These are phyloP conservation scores for Mesorhabditis belari DNA, from an alignment of 2,888 invertebrate species.

Conservation along the genomic window DNA sequence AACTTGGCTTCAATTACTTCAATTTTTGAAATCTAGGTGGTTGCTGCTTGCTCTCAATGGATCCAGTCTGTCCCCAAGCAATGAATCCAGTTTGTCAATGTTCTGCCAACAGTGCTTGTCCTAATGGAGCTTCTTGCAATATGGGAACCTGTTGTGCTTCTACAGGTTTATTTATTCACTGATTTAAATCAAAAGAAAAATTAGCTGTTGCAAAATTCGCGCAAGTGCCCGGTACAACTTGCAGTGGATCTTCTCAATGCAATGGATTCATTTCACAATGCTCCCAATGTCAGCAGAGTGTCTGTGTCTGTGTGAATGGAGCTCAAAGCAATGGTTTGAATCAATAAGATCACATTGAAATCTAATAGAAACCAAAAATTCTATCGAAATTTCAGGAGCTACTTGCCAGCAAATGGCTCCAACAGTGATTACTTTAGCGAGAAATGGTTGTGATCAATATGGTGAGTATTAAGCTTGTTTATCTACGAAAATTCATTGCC, in stretches of 20 bases:
- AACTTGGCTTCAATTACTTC: too few relatives aligned
- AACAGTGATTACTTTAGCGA: conserved; percentile 29
- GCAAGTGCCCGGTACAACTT: conserved; percentile 40
- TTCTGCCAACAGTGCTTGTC: conserved; percentile 46
- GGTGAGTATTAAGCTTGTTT: conserved; percentile 35
- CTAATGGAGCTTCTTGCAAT: conserved; percentile 39
- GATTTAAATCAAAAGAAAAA: not conserved
- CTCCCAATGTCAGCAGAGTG: conserved; percentile 34
- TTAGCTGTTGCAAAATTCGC: not conserved
- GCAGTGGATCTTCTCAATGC: conserved; percentile 39
- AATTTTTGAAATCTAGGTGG: conserved; percentile 24
- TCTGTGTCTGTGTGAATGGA: conserved; percentile 40
- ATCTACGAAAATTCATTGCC: not conserved
- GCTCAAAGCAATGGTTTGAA: conserved; percentile 31
- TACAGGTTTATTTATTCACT: not conserved
- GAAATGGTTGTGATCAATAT: conserved; percentile 48
- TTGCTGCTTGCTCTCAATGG: conserved; percentile 46
- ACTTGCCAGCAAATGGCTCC: conserved; percentile 34
- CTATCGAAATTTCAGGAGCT: conserved; percentile 31
- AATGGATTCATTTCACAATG: conserved; percentile 37
- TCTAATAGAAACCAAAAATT: not conserved
- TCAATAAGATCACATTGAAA: not conserved
- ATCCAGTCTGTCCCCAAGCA: conserved; percentile 35
- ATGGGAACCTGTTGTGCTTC: conserved; percentile 49
- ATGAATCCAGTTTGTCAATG: conserved; percentile 50